phyloP scores from a whole-genome alignment of 2,888 invertebrate species.

The Cetonia aurata region DNA sequence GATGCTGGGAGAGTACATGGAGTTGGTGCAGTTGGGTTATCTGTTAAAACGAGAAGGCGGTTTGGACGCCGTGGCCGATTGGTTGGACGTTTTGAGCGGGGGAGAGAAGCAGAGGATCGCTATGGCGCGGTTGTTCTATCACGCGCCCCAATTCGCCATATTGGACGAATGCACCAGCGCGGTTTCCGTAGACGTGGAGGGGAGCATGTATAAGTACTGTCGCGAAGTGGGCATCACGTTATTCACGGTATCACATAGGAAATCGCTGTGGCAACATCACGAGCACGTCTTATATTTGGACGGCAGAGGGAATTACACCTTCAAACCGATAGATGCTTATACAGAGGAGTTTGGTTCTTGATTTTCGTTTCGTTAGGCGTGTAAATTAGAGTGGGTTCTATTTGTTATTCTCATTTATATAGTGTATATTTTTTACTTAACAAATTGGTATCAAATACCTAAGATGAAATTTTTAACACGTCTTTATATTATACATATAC shows the following conservation, averaged over 20 bases:
- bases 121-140: conserved; percentile 98
- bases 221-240: conserved; percentile 89
- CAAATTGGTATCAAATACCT: too few species aligned
- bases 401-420: not conserved
- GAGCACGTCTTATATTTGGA: conserved; percentile 97
- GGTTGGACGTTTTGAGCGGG: conserved; percentile 98
- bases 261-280: conserved; percentile 97
- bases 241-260: conserved; percentile 97
- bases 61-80: conserved; percentile 95
- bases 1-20: conserved; percentile 81
- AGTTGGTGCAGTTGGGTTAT: conserved; percentile 87
- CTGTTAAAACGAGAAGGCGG: conserved; percentile 87
- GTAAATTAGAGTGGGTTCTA: not conserved
- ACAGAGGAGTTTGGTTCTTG: conserved; percentile 96
- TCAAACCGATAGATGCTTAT: conserved; percentile 85
- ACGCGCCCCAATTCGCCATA: conserved; percentile 98
- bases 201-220: conserved; percentile 96
- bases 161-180: conserved; percentile 99
- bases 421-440: not conserved
- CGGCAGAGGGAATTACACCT: conserved; percentile 91
- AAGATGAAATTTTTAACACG: too few species aligned
- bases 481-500: too few species aligned
- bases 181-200: conserved; percentile 98
- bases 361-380: conserved; percentile 57
- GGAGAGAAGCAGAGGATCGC: conserved; percentile 99